phyloP scores from a whole-genome alignment of 2,113 vertebrate genomes.

The Pelecanus crispus region DNA sequence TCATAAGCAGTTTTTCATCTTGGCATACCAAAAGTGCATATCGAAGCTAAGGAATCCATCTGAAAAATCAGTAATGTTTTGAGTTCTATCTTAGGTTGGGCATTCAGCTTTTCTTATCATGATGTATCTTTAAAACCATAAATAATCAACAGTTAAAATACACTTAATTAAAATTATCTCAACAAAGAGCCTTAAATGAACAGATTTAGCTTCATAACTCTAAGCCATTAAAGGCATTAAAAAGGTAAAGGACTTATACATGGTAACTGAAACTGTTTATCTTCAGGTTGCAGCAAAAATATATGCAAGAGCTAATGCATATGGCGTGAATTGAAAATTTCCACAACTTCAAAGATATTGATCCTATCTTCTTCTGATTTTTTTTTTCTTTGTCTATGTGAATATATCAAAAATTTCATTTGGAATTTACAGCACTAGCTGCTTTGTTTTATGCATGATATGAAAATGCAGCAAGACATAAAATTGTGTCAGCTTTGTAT shows the following conservation, averaged over 20 bases:
- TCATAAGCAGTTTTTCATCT: neutral
- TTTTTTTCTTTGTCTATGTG: neutral
- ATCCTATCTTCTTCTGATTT: neutral
- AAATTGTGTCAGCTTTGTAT: neutral
- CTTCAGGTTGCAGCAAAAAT: neutral
- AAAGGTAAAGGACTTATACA: neutral
- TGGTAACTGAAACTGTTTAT: neutral
- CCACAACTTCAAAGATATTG: neutral
- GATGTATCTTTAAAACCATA: neutral
- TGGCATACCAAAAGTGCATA: neutral
- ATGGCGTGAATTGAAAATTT: neutral
- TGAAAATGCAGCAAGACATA: neutral
- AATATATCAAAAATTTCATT: neutral
- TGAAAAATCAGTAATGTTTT: neutral
- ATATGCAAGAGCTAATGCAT: neutral
- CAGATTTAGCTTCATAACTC: neutral
- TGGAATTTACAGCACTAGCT: neutral
- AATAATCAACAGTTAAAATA: neutral
- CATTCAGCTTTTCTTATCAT: neutral
- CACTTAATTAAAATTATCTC: neutral
- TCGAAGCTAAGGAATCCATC: neutral
- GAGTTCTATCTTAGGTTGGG: neutral
- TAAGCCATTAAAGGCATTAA: neutral
- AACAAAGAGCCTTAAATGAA: neutral
- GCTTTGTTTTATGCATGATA: neutral